These are phyloP conservation scores for Trachemys scripta DNA, from an alignment of 2,113 vertebrate species.

Conservation along the genomic window DNA sequence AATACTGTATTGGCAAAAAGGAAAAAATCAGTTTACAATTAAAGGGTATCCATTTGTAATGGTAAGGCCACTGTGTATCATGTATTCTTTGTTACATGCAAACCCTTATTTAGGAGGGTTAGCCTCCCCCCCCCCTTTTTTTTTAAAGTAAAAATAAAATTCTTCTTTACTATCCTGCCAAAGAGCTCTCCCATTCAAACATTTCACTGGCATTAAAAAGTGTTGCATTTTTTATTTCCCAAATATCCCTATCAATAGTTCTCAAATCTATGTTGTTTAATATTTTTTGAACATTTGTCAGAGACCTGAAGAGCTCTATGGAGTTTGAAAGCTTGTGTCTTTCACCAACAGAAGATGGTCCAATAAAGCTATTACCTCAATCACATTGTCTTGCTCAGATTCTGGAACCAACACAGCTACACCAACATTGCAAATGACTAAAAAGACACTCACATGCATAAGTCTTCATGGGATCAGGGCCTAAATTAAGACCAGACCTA, in stretches of 20 bases:
- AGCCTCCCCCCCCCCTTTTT: too few relatives aligned
- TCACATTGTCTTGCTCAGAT: neutral
- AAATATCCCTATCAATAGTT: neutral
- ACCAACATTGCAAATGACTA: neutral
- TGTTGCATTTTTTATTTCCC: neutral
- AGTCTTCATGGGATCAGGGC: neutral
- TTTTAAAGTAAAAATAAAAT: neutral
- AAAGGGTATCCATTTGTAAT: neutral
- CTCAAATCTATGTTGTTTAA: neutral
- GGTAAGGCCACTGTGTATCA: neutral
- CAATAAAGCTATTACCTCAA: neutral
- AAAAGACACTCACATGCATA: neutral
- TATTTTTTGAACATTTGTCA: neutral
- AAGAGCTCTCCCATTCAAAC: neutral
- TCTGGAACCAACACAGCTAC: neutral
- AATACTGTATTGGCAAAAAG: neutral
- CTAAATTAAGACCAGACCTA: neutral
- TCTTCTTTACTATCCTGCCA: neutral
- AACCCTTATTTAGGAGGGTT: neutral
- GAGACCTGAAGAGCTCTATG: neutral
- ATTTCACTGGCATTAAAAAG: neutral
- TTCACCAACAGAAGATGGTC: neutral
- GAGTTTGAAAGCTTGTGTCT: neutral
- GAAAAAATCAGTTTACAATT: neutral
- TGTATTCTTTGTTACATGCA: neutral